Evolutionary conservation across 2,888 invertebrate species (phyloP).

Genomic region (Hypselothyrea guttata): DNA sequence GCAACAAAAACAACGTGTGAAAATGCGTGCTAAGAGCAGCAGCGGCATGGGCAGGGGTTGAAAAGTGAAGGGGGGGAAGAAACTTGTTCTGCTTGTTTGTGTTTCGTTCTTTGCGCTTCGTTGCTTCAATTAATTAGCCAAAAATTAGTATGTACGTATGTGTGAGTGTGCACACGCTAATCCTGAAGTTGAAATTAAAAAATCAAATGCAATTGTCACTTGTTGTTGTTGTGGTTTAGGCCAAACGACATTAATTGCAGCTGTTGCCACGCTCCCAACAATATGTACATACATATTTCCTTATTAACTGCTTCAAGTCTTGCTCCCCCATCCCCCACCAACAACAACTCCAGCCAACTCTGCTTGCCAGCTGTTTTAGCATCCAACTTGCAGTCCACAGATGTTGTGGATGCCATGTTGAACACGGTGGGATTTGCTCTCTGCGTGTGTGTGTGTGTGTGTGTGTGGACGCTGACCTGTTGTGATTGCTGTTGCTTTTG

Average conservation of each 20-base stretch:
- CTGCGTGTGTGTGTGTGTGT: no score
- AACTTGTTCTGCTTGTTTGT: slow-evolving; percentile 61
- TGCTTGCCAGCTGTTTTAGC: slow-evolving; percentile 59
- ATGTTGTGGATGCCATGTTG: slow-evolving; percentile 48
- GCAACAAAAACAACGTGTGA: slow-evolving; percentile 13
- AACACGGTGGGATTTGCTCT: slow-evolving; percentile 30
- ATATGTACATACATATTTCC: slow-evolving; percentile 24
- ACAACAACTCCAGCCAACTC: slow-evolving; percentile 14
- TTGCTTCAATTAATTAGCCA: slow-evolving; percentile 64
- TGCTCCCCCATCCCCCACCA: slow-evolving; percentile 4
- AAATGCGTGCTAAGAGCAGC: slow-evolving; percentile 5
- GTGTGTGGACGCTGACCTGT: slow-evolving; percentile 63
- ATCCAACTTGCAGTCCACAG: slow-evolving; percentile 58
- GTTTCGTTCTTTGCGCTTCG: slow-evolving; percentile 63
- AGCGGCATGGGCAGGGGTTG: background rate
- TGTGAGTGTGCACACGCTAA: slow-evolving; percentile 3
- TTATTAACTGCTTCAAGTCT: slow-evolving; percentile 15
- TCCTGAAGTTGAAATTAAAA: slow-evolving; percentile 19
- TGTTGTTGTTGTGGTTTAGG: no score
- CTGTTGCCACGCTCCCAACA: slow-evolving; percentile 35
- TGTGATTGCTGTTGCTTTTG: slow-evolving; percentile 44
- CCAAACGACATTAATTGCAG: slow-evolving; percentile 44
- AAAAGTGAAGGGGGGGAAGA: slow-evolving; percentile 28
- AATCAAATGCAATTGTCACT: slow-evolving; percentile 46
- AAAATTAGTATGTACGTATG: slow-evolving; percentile 13